These are phyloP conservation scores for Rhodeus uyekii DNA, from an alignment of 2,797 vertebrate genomes.

Conservation along the genomic window DNA sequence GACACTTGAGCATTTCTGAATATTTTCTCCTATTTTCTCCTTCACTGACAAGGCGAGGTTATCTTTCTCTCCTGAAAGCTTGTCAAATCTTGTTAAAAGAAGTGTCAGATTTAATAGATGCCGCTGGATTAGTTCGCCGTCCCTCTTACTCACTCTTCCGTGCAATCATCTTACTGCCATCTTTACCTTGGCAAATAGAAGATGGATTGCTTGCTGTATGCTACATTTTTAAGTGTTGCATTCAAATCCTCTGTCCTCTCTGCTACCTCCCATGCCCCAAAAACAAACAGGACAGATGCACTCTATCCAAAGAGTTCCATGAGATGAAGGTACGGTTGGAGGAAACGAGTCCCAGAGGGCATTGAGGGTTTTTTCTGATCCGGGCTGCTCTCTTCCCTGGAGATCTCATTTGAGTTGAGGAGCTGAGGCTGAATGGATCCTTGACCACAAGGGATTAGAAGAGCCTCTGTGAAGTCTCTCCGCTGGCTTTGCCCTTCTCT, in stretches of 20 bases:
- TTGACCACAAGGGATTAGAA: conserved; percentile 60
- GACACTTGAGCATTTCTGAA: conserved; percentile 3
- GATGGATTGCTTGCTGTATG: conserved; percentile 67
- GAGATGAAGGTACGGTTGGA: conserved; percentile 54
- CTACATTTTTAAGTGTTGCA: conserved; percentile 51
- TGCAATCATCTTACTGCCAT: conserved; percentile 71
- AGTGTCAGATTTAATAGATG: conserved; percentile 73
- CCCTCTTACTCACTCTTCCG: conserved; percentile 63
- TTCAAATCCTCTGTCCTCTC: conserved; percentile 24
- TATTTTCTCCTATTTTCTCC: conserved; percentile 49
- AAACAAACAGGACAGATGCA: conserved; percentile 40
- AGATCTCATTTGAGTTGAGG: conserved; percentile 74
- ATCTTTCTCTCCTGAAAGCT: conserved; percentile 62
- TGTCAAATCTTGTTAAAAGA: conserved; percentile 72
- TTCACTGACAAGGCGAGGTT: conserved; percentile 58
- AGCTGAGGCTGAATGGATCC: conserved; percentile 59
- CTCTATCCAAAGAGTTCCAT: conserved; percentile 63
- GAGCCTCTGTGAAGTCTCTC: conserved; percentile 48
- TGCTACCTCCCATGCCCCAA: neutral
- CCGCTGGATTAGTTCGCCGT: conserved; percentile 68
- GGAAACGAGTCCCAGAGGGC: conserved; percentile 52
- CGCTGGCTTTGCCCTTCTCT: conserved; percentile 24
- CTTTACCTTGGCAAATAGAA: conserved; percentile 67
- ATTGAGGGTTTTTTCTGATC: conserved; percentile 50
- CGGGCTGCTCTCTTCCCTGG: conserved; percentile 54